These are phyloP conservation scores for Acanthochromis polyacanthus DNA, from an alignment of 2,113 vertebrate species.

Conservation along the genomic window DNA sequence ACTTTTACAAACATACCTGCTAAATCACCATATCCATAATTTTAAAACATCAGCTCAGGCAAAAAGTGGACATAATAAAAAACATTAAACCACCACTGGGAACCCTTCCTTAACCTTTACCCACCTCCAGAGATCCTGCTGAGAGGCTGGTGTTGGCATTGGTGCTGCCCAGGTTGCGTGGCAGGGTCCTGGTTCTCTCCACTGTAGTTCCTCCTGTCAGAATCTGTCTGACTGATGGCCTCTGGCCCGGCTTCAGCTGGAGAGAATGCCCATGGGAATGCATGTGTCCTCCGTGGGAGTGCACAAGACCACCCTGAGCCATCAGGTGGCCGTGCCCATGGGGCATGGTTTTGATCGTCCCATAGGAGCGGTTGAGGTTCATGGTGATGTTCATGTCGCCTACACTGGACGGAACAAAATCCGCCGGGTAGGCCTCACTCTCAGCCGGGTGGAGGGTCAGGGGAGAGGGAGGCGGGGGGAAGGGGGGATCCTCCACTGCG, in stretches of 20 bases:
- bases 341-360: conserved; percentile 89
- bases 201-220: conserved; percentile 90
- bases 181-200: conserved; percentile 97
- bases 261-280: conserved; percentile 89
- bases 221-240: conserved; percentile 93
- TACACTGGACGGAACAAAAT: conserved; percentile 91
- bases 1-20: neutral
- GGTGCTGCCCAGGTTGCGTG: conserved; percentile 94
- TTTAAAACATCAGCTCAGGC: conserved; percentile 13
- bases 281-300: conserved; percentile 78
- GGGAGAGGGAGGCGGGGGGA: conserved; percentile 87
- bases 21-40: conserved; percentile 5
- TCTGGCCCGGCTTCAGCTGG: conserved; percentile 91
- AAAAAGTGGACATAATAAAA: conserved; percentile 4
- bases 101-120: conserved; percentile 66
- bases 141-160: conserved; percentile 89
- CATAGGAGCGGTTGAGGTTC: conserved; percentile 94
- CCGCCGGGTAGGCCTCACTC: conserved; percentile 88
- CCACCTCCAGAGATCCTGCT: conserved; percentile 97
- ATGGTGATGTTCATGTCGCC: conserved; percentile 87
- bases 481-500: conserved; percentile 88
- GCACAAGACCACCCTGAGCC: conserved; percentile 72
- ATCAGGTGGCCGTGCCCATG: conserved; percentile 78
- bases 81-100: neutral
- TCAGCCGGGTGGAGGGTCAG: conserved; percentile 87